Base-by-base conservation (phyloP, 2,797 vertebrate genomes). In the Gobio occitaniae region DNA sequence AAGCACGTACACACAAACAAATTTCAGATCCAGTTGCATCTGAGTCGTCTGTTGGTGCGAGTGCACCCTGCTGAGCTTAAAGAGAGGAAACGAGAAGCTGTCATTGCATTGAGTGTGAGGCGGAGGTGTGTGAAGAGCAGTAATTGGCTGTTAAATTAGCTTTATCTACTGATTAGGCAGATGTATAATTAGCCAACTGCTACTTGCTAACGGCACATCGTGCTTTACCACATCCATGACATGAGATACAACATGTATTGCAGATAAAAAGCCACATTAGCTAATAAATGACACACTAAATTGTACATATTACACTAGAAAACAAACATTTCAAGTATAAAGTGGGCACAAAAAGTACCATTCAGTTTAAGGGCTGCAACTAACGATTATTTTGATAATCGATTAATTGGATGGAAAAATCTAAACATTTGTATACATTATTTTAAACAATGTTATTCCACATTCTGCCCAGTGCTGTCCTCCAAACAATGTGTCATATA, bases 111-210 rank as follows among this genome's bases (percentile, higher is more conserved):
- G 41, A 56, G 59, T 36, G 69, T 25, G 54, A 84, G 82, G 71
- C 71, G 82, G 86, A 87, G 82, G 82, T 76, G 86, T 87, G 78
- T 69, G 82, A 77, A 80, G 76, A 61, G 29, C 77, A 61, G 77
- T 87, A 87, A 84, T 84, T 87, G 86, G 82, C 78, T 87, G 86
- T 61, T 81, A 65, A 84, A 84, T 82, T 84, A 77, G 65, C 74
- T 87, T 76, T 63, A 87, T 72, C 77, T 84, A 52, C 86, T 87
- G 86, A 84, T 87, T 86, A 82, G 80, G 72, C 79, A 82, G 80
- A 82, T 77, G 72, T 80, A 56, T 86, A 87, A 87, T 84, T 80
- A 84, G 71, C 82, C 86, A 84, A 87, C 38, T 80, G 86, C 86
- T 87, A 44, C 69, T 54, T 76, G 63, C 77, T 29, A 77, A 81